These are phyloP conservation scores for Notarius quadriscutis DNA, from an alignment of 2,113 vertebrate species.

Conservation along the genomic window DNA sequence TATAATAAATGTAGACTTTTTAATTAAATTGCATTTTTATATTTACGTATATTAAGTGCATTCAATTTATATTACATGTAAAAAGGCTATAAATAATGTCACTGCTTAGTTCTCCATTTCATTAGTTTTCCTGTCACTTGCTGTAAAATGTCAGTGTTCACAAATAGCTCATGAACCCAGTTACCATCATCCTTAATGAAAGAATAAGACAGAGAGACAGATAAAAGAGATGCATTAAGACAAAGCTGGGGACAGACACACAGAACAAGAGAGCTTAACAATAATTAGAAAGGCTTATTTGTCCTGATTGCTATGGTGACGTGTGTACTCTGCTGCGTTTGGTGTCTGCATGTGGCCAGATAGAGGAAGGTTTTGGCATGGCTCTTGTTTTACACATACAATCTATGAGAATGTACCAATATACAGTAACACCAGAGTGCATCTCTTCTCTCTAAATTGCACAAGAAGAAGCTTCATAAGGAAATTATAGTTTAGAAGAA, in stretches of 20 bases:
- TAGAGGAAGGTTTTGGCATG: conserved; percentile 40
- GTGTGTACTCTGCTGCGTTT: conserved; percentile 54
- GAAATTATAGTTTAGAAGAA: not conserved
- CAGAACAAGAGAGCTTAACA: conserved; percentile 33
- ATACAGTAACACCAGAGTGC: not conserved
- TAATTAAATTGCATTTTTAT: not conserved
- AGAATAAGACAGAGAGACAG: not conserved
- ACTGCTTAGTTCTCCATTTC: not conserved
- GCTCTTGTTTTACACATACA: conserved; percentile 35
- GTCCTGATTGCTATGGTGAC: conserved; percentile 72
- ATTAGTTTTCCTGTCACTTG: not conserved
- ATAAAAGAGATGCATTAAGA: not conserved
- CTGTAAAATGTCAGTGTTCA: not conserved
- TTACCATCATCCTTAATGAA: not conserved
- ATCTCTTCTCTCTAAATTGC: not conserved
- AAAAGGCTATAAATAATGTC: not conserved
- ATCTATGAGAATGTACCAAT: not conserved
- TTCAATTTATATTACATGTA: not conserved
- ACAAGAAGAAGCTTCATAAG: not conserved
- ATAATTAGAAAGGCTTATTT: conserved; percentile 67
- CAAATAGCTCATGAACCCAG: not conserved
- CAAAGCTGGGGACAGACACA: not conserved
- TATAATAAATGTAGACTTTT: not conserved
- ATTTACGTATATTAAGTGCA: not conserved
- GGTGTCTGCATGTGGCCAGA: conserved; percentile 54